A percentile compares a stretch with the other conserved stretches of the same genome.
These are phyloP conservation scores for Drepanosiphum platanoidis DNA, from an alignment of 2,888 invertebrate genomes.

Conservation along the genomic window DNA sequence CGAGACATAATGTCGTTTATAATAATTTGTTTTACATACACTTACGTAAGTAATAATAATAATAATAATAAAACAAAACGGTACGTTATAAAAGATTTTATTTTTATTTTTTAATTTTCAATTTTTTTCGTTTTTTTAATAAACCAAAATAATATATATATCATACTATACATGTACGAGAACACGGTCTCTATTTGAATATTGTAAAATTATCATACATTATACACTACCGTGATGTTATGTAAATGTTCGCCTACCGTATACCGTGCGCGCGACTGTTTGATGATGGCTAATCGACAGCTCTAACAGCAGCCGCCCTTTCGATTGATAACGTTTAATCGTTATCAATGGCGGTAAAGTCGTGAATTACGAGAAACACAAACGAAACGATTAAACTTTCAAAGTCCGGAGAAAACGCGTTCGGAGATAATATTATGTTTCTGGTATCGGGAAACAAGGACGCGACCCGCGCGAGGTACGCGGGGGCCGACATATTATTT, in stretches of 20 bases:
- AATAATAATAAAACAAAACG: conserved; percentile 8
- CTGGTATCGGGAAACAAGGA: neutral
- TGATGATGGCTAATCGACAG: too few species aligned
- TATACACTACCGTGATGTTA: neutral
- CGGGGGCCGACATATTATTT: neutral
- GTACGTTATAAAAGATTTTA: conserved; percentile 7
- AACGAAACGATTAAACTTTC: neutral
- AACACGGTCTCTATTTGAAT: too few species aligned
- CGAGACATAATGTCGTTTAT: neutral
- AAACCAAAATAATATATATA: neutral
- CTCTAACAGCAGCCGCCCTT: too few species aligned
- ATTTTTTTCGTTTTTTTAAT: neutral
- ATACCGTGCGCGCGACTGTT: too few species aligned
- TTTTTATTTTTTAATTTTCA: too few species aligned
- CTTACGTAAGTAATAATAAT: too few species aligned
- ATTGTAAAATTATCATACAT: conserved; percentile 8
- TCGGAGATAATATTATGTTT: neutral
- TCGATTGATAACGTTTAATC: too few species aligned
- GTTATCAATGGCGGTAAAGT: too few species aligned
- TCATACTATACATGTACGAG: too few species aligned
- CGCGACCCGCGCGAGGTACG: neutral
- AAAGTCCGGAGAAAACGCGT: neutral
- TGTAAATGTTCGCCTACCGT: neutral
- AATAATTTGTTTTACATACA: neutral
- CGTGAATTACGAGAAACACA: too few species aligned